These are phyloP conservation scores for Agelaius tricolor DNA, from an alignment of 2,113 vertebrate species.

Conservation along the genomic window DNA sequence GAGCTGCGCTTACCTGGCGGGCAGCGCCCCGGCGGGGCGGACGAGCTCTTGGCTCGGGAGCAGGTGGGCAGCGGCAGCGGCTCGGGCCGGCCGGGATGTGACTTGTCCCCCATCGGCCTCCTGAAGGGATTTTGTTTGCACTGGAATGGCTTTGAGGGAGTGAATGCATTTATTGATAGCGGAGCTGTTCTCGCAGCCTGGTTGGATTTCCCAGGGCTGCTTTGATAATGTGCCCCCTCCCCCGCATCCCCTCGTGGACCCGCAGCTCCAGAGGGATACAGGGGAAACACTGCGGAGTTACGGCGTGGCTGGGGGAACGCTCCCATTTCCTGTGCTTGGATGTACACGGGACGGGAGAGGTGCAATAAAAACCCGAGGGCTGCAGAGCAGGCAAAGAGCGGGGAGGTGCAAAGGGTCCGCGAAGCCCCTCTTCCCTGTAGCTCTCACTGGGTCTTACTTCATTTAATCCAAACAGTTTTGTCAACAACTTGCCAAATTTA, in stretches of 20 bases:
- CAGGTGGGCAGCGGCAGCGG: background rate
- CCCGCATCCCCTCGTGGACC: background rate
- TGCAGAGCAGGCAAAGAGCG: background rate
- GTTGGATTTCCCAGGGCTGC: slow-evolving; percentile 15
- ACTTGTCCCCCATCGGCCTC: background rate
- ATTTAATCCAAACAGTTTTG: background rate
- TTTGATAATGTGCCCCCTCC: background rate
- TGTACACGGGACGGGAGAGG: background rate
- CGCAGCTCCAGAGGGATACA: background rate
- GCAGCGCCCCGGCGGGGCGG: background rate
- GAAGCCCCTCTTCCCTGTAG: background rate
- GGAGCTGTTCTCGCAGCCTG: background rate
- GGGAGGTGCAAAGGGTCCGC: background rate
- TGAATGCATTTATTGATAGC: slow-evolving; percentile 32
- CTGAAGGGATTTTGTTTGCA: slow-evolving; percentile 32
- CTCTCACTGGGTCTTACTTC: background rate
- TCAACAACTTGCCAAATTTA: background rate
- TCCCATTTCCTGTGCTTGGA: background rate
- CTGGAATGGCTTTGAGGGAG: background rate
- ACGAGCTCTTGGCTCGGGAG: background rate
- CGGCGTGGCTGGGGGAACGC: background rate
- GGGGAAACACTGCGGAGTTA: background rate
- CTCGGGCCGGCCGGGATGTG: background rate
- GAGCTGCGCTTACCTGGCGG: background rate
- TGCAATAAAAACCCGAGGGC: background rate